phyloP scores from a whole-genome alignment of 2,888 invertebrate genomes.

The Podabrus alpinus region DNA sequence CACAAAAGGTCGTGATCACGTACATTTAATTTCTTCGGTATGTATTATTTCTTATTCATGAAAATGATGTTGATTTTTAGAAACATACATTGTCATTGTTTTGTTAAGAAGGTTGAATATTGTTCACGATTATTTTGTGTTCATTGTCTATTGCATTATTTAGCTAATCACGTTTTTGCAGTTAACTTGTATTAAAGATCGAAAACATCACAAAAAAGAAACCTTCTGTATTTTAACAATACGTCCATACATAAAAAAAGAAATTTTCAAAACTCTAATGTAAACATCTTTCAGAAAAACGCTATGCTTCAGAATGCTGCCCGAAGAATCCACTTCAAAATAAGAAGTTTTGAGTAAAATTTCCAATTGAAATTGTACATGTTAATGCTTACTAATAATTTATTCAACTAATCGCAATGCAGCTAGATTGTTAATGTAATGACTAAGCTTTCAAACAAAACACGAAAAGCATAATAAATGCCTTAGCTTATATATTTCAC shows the following conservation, averaged over 20 bases:
- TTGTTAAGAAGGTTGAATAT: slow-evolving; percentile 30
- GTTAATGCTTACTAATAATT: slow-evolving; percentile 28
- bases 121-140: slow-evolving; percentile 40
- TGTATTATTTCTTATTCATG: slow-evolving; percentile 45
- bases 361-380: slow-evolving; percentile 6
- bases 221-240: neutral
- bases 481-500: slow-evolving; percentile 41
- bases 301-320: neutral
- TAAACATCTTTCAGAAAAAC: neutral
- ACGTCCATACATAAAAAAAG: neutral
- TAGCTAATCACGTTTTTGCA: slow-evolving; percentile 33
- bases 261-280: neutral
- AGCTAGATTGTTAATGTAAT: slow-evolving; percentile 38
- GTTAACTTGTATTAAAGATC: neutral
- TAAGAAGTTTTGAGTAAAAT: neutral
- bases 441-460: slow-evolving; percentile 42
- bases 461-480: slow-evolving; percentile 44
- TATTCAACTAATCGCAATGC: slow-evolving; percentile 26
- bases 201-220: neutral
- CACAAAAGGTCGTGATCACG: slow-evolving; percentile 42
- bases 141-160: slow-evolving; percentile 43
- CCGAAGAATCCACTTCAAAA: neutral
- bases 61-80: slow-evolving; percentile 35
- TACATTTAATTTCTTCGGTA: slow-evolving; percentile 43
- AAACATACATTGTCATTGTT: slow-evolving; percentile 29